phyloP scores from a whole-genome alignment of 2,113 vertebrate genomes.

The Grallaria varia region DNA sequence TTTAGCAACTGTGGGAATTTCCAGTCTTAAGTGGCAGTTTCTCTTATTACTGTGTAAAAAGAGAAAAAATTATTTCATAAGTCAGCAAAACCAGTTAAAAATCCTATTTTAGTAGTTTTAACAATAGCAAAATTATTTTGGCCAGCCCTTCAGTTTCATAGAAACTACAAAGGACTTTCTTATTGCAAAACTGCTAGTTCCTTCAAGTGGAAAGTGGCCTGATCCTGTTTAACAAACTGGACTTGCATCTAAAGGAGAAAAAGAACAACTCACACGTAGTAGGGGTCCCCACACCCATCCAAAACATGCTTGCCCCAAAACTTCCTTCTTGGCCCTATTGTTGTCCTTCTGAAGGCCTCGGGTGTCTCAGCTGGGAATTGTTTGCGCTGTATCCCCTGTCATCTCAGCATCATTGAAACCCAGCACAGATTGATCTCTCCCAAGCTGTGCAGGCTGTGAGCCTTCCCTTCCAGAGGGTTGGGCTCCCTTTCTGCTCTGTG shows the following conservation, averaged over 20 bases:
- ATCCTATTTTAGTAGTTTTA: neutral
- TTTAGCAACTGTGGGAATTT: slow-evolving; percentile 32
- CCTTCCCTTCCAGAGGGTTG: neutral
- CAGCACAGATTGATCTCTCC: neutral
- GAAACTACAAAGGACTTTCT: neutral
- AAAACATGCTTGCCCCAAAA: neutral
- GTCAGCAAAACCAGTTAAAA: neutral
- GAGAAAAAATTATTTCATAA: neutral
- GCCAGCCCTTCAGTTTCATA: neutral
- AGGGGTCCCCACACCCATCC: neutral
- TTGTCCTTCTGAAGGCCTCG: neutral
- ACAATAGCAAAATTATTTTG: neutral
- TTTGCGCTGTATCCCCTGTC: neutral
- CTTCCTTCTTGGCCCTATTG: slow-evolving; percentile 5
- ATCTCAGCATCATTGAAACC: neutral
- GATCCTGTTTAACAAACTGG: slow-evolving; percentile 23
- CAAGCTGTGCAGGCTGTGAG: fast-evolving
- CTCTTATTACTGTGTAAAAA: neutral
- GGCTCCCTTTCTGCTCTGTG: neutral
- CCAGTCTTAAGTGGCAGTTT: neutral
- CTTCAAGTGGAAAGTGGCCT: slow-evolving; percentile 13
- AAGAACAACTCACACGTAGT: neutral
- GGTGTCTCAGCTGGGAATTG: neutral
- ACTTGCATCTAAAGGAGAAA: neutral
- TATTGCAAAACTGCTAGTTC: neutral